Conservation (phyloP, 2,888 invertebrate species). For the Troilus luridus region DNA sequence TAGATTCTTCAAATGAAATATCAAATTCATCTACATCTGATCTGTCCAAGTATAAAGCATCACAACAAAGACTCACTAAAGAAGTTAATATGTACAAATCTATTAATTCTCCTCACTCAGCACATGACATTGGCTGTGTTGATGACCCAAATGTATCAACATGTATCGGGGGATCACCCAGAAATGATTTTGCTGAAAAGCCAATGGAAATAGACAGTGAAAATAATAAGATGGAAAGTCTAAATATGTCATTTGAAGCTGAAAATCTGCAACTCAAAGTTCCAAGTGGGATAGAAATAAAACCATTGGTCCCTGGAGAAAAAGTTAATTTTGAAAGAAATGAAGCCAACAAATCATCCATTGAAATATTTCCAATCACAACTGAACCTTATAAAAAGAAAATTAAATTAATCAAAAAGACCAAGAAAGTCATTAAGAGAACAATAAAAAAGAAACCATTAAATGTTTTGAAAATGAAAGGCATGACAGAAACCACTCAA, state of each 20-base stretch:
- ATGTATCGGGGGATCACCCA: too few species aligned
- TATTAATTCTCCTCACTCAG: not conserved
- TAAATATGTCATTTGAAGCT: not conserved
- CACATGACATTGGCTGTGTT: not conserved
- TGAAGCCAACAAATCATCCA: constrained; percentile 43
- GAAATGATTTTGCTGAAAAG: constrained; percentile 14
- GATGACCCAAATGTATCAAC: not conserved
- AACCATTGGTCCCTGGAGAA: constrained; percentile 55
- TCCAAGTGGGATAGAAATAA: constrained; percentile 55
- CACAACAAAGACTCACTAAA: constrained; percentile 26
- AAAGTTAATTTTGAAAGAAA: constrained; percentile 4
- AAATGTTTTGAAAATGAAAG: constrained; percentile 67
- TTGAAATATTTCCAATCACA: constrained; percentile 56
- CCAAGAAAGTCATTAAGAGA: constrained; percentile 67
- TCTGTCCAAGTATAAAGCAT: not conserved
- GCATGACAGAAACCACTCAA: constrained; percentile 53
- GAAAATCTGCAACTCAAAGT: constrained; percentile 51
- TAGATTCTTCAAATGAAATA: constrained; percentile 25
- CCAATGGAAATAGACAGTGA: constrained; percentile 32
- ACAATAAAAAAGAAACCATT: constrained; percentile 48
- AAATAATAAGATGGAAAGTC: not conserved
- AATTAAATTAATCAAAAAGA: constrained; percentile 69
- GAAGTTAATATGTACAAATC: constrained; percentile 10
- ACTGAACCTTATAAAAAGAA: constrained; percentile 13
- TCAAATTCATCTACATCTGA: constrained; percentile 30